Base-by-base conservation (phyloP, 2,113 vertebrate genomes). In the Podocnemis expansa region DNA sequence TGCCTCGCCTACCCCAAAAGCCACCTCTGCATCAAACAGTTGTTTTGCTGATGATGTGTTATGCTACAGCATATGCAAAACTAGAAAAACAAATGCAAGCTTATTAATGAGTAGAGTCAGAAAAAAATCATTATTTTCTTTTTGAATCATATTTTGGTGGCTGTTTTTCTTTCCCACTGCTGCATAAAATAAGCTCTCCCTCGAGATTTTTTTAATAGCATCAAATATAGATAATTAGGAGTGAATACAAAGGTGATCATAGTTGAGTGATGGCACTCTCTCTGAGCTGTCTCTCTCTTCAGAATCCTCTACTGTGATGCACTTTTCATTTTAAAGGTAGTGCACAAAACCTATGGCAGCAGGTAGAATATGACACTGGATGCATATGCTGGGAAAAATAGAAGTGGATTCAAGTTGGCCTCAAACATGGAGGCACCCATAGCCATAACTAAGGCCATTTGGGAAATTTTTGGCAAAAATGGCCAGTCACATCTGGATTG, bases 21-120 rank as follows among this genome's bases (percentile, higher is more conserved):
- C n/a, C n/a, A n/a, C n/a, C n/a, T n/a, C n/a, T n/a, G 16, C 6
- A 52, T 52, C 51, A 89, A 85, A 43, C 41, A 76, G 41, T 24
- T 45, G 14, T 76, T 7, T 58, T 76, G 51, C 6, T 93, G 54
- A 52, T 76, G n/a, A 38, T 67, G 78, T 27, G 54, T 88, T 13
- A 91, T 82, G 27, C 11, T 80, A 87, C 84, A 93, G 5, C 3
- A 14, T 54, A 47, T 6, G 67, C 73, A 92, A 91, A 4, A 45
- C 41, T 91, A 80, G 54, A 86, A 85, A 91, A 4, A 84, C 75
- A 89, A 80, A 34, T 47, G 60, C 49, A 78, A 52, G 85, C 78
- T n/a, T 22, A 49, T 1, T 0, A 89, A 38, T 81, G 89, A 78
- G n/a, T 41, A 89, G 19, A 5, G 6, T 43, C 13, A 58, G 75